phyloP scores from a whole-genome alignment of 2,113 vertebrate genomes.

The Carassius auratus region DNA sequence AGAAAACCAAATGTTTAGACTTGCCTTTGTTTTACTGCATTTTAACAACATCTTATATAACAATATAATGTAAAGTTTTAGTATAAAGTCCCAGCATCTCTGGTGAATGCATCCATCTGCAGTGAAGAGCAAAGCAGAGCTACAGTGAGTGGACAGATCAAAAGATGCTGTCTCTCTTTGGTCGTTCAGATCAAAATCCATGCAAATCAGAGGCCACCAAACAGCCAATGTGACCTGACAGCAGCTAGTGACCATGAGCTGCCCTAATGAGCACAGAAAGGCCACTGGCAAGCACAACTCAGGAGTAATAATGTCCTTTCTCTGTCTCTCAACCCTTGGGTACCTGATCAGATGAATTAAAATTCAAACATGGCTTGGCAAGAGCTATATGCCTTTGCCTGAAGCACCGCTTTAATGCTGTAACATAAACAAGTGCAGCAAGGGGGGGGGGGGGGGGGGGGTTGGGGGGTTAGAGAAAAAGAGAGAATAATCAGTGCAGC shows the following conservation, averaged over 20 bases:
- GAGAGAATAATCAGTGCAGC: background rate
- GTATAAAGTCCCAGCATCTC: background rate
- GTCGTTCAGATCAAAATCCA: constrained; percentile 20
- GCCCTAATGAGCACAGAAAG: constrained; percentile 18
- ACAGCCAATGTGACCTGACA: constrained; percentile 20
- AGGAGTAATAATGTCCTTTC: constrained; percentile 23
- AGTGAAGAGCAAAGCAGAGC: background rate
- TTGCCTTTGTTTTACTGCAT: too few relatives aligned
- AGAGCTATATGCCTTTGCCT: constrained; percentile 27
- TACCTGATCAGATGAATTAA: constrained; percentile 59
- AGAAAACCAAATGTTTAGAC: too few relatives aligned
- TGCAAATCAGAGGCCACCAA: constrained; percentile 8
- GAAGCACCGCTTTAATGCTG: constrained; percentile 50
- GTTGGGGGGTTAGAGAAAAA: constrained; percentile 15
- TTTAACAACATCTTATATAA: too few relatives aligned
- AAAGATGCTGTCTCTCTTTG: background rate
- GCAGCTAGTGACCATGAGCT: constrained; percentile 3
- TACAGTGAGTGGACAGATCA: constrained; percentile 10
- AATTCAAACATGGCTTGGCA: constrained; percentile 57
- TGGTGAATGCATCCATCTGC: background rate
- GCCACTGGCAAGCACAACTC: constrained; percentile 7
- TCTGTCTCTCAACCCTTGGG: background rate
- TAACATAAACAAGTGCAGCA: constrained; percentile 29
- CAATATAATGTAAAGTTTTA: too few relatives aligned
- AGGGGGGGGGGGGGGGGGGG: constrained; percentile 36